These are phyloP conservation scores for Coenonympha arcania DNA, from an alignment of 2,888 invertebrate genomes.

Conservation along the genomic window DNA sequence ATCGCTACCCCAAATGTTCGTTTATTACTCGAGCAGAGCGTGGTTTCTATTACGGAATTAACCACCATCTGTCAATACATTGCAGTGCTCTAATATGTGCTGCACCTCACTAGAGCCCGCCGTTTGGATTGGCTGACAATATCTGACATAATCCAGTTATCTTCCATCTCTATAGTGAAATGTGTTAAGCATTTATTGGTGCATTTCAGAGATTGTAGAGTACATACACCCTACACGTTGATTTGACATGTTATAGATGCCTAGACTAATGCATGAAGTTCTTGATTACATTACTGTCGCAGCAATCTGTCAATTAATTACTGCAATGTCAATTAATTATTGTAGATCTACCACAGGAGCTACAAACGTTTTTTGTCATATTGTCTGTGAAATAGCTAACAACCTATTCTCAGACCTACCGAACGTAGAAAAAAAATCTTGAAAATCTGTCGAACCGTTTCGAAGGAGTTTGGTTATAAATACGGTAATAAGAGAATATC, in stretches of 20 bases:
- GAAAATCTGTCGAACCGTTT: too few species aligned
- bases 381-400: too few species aligned
- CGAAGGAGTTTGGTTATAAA: too few species aligned
- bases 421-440: too few species aligned
- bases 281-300: background rate
- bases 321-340: too few species aligned
- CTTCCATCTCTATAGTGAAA: conserved; percentile 1
- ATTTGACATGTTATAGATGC: too few species aligned
- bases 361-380: too few species aligned
- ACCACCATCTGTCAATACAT: conserved; percentile 25
- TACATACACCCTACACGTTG: background rate
- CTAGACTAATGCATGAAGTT: too few species aligned
- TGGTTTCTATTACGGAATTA: conserved; percentile 26
- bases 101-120: conserved; percentile 1
- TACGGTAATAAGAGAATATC: too few species aligned
- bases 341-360: too few species aligned
- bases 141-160: conserved; percentile 9
- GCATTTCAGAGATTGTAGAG: background rate
- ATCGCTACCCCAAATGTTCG: conserved; percentile 6
- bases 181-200: background rate
- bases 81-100: conserved; percentile 9
- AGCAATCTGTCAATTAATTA: background rate
- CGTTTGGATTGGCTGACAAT: conserved; percentile 3
- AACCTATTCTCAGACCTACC: too few species aligned
- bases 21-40: conserved; percentile 6